A percentile compares a stretch with the other conserved stretches of the same genome.
Evolutionary conservation across 2,888 invertebrate species (phyloP).

Genomic region (Tipula helvola): DNA sequence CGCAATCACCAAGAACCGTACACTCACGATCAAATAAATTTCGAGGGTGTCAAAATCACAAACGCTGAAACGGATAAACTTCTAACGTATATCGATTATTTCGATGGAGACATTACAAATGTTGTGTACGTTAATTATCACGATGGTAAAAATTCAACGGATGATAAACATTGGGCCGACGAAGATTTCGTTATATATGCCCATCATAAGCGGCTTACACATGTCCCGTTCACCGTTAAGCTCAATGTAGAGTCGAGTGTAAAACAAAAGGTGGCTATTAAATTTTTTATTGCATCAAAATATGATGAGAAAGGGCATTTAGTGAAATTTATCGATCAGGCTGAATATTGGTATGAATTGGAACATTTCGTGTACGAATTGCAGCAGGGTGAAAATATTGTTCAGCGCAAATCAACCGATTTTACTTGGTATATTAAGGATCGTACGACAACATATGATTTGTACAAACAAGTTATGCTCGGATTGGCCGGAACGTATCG

Average conservation of each 20-base stretch:
- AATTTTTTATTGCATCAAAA: constrained; percentile 59
- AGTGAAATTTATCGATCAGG: constrained; percentile 43
- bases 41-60: constrained; percentile 51
- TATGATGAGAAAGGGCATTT: constrained; percentile 43
- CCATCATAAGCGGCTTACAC: constrained; percentile 49
- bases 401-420: constrained; percentile 47
- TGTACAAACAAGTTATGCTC: constrained; percentile 38
- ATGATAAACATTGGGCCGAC: neutral
- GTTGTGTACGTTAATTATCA: constrained; percentile 34
- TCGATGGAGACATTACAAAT: constrained; percentile 45
- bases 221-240: constrained; percentile 49
- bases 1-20: constrained; percentile 48
- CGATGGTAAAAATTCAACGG: neutral
- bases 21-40: constrained; percentile 45
- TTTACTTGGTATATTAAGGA: constrained; percentile 55
- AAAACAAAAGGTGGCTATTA: constrained; percentile 46
- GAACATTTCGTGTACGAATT: constrained; percentile 52
- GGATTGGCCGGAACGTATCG: constrained; percentile 37
- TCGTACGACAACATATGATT: constrained; percentile 35
- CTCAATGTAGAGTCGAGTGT: constrained; percentile 46
- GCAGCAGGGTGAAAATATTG: constrained; percentile 40
- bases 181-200: constrained; percentile 34
- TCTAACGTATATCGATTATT: constrained; percentile 56
- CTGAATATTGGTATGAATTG: constrained; percentile 51
- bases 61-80: constrained; percentile 50